Base-by-base conservation (phyloP, 2,888 invertebrate species). In the Hypolimnas misippus region DNA sequence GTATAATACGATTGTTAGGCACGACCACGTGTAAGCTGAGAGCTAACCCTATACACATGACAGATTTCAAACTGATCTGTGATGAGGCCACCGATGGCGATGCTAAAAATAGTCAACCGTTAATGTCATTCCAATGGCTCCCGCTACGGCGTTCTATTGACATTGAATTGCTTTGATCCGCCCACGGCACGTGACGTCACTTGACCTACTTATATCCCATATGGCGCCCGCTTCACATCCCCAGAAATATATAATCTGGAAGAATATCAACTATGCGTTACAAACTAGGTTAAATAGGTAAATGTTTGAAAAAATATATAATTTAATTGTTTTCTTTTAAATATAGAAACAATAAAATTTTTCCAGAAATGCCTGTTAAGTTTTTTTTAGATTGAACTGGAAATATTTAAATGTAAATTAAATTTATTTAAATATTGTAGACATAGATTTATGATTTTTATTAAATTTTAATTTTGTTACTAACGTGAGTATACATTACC, bases 91-190 rank as follows among this genome's bases (percentile, higher is more conserved):
- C 19, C 25, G 49, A 57, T 62, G 56, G 42, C 38, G 54, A 42
- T 17, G 46, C 59, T 64, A 64, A 59, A 64, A 67, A 64, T 67
- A 67, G 62, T n/a, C 38, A 16, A 60, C 29, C 53, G 65, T 65
- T 62, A 65, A 65, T 59, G 62, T 59, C 58, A 59, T 62, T 53
- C 63, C 59, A 53, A 56, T 58, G 56, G 53, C 55, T 58, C 57
- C 25, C 44, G 54, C 57, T 60, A 60, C 38, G 25, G 52, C 52
- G 55, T 53, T 49, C 42, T 59, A 65, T 65, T 67, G 67, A 67
- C 65, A 64, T 61, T 64, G 61, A 57, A 67, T 65, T 49, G 57
- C 44, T 40, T 44, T 44, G 35, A 57, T 55, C 60, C 51, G 44
- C 54, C 56, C 51, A 54, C 57, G 14, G 17, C 17, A 16, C 25